These are phyloP conservation scores for Pelecanoides urinatrix DNA, from an alignment of 2,113 vertebrate species.

Conservation along the genomic window DNA sequence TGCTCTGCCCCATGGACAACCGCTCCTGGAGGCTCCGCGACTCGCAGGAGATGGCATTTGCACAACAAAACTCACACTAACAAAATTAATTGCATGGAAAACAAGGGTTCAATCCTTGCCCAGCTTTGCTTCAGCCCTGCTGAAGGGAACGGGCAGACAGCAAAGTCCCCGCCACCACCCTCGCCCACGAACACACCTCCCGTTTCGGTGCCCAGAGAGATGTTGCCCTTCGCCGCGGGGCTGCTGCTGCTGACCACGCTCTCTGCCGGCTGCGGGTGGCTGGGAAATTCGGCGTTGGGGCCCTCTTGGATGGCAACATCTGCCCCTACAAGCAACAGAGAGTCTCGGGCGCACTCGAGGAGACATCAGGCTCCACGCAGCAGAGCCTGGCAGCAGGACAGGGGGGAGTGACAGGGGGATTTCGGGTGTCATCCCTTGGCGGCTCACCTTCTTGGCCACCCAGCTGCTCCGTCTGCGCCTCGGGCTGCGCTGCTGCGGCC, in stretches of 20 bases:
- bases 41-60: rapidly evolving
- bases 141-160: rapidly evolving
- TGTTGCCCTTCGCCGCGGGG: rapidly evolving
- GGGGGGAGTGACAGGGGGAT: not conserved
- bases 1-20: rapidly evolving
- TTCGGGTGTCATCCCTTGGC: rapidly evolving
- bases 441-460: not conserved
- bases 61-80: not conserved
- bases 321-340: not conserved
- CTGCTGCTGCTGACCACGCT: not conserved
- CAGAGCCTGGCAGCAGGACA: not conserved
- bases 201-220: not conserved
- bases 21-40: rapidly evolving
- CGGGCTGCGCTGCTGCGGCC: conserved; percentile 13
- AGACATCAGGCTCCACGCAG: not conserved
- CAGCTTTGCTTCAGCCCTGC: not conserved
- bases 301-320: not conserved
- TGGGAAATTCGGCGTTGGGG: not conserved
- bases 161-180: rapidly evolving
- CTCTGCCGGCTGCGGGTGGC: not conserved
- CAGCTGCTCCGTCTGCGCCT: not conserved
- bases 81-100: rapidly evolving
- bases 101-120: rapidly evolving
- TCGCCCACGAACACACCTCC: not conserved
- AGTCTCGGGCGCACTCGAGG: rapidly evolving